Base-by-base conservation (phyloP, 2,888 invertebrate species). In the Cataglyphis rosenhaueri region DNA sequence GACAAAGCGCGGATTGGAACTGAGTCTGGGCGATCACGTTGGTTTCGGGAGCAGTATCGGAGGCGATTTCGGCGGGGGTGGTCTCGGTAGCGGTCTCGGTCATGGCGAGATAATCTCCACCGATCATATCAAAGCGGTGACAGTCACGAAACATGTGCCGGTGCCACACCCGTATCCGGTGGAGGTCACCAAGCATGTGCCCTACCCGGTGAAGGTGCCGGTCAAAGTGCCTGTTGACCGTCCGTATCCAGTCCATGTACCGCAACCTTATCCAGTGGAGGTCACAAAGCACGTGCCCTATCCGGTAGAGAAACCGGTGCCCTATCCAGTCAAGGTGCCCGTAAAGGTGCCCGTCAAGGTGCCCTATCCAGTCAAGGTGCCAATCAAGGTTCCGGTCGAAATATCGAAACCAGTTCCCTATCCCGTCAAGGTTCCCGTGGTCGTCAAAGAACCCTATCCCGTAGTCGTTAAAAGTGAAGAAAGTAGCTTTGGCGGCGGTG, bases 241-340 rank as follows among this genome's bases (percentile, higher is more conserved):
- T 21, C 93, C 93, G 5, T 87, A 89, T 44, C 93, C 93, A 9
- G 92, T 94, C 1, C 92, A 91, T 32, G 93, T 94, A 25, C 94
- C 94, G 3, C 89, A 91, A 32, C 94, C 94, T 6, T 94, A 94
- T 83, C 93, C 92, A 10, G 94, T 94, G 0, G 91, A 91, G 59
- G 93, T 93, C 18, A 92, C 92, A 75, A 93, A 93, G 82, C 93
- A 91, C 82, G 90, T 93, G 21, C 93, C 93, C 8, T 91, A 91
- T 64, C 82, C 93, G 6, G 94, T 93, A 0, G 93, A 93, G 85
- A 92, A 91, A 64, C 91, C 87, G 5, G 91, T 92, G 83, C 93
- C 93, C 52, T 92, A 91, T 35, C 91, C 92, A 5, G 91, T 93
- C 21, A 92, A 92, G 79, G 93, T 93, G 35, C 91, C 93, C 18